A percentile compares a stretch with the other conserved stretches of the same genome.
Conservation (phyloP, 2,888 invertebrate genomes). For the Synergus japonicus region DNA sequence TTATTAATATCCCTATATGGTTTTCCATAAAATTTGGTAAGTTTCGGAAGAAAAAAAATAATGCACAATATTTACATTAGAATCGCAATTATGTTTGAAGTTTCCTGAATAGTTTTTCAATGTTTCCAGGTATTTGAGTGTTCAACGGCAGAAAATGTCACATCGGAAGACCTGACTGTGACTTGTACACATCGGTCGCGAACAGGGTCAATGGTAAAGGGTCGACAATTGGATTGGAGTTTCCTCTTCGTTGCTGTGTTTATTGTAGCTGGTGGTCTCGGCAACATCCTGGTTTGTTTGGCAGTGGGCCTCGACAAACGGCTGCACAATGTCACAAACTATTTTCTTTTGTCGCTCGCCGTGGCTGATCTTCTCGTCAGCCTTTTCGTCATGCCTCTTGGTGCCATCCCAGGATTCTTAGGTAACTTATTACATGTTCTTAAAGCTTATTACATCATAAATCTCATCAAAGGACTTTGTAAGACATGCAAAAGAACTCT, state of each 20-base stretch:
- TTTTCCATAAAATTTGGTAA: no score
- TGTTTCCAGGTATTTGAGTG: slow-evolving; percentile 65
- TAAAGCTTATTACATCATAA: background rate
- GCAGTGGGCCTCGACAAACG: slow-evolving; percentile 94
- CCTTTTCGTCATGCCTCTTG: slow-evolving; percentile 96
- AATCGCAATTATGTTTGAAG: no score
- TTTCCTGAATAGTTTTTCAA: background rate
- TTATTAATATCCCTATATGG: no score
- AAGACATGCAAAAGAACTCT: background rate
- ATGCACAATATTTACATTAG: no score
- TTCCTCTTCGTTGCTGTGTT: slow-evolving; percentile 91
- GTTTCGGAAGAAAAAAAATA: no score
- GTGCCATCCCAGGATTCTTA: slow-evolving; percentile 94
- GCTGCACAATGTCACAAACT: slow-evolving; percentile 96
- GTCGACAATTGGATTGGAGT: slow-evolving; percentile 83
- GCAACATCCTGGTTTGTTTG: slow-evolving; percentile 95
- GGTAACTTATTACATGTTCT: slow-evolving; percentile 83
- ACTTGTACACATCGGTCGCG: slow-evolving; percentile 59
- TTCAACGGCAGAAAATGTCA: slow-evolving; percentile 54
- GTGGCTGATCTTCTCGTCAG: slow-evolving; percentile 96
- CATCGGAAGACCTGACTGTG: slow-evolving; percentile 60
- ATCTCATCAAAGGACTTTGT: background rate
- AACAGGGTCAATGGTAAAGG: slow-evolving; percentile 50
- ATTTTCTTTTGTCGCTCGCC: slow-evolving; percentile 94
- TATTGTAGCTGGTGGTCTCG: slow-evolving; percentile 92